Conservation (phyloP, 2,797 vertebrate genomes). For the Naso thynnoides region DNA sequence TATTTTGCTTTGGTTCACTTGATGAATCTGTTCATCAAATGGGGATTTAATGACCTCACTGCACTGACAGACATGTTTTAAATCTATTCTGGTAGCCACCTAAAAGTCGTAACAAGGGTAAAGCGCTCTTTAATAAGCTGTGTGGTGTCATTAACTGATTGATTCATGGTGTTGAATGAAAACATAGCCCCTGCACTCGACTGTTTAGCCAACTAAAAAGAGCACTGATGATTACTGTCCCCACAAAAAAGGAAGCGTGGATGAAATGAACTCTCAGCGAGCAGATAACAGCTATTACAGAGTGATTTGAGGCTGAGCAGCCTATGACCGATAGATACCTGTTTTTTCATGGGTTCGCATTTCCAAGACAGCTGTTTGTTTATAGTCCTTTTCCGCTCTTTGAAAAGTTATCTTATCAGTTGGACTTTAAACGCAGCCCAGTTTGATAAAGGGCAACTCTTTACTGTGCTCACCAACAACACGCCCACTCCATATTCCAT, state of each 20-base stretch:
- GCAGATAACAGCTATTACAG: slow-evolving; percentile 14
- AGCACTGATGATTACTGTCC: slow-evolving; percentile 19
- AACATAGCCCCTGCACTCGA: slow-evolving; percentile 50
- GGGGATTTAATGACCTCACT: slow-evolving; percentile 21
- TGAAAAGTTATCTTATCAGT: slow-evolving; percentile 74
- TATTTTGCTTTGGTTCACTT: slow-evolving; percentile 11
- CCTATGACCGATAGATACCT: slow-evolving; percentile 11
- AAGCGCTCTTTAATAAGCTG: slow-evolving; percentile 34
- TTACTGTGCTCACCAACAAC: slow-evolving; percentile 39
- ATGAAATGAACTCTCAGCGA: slow-evolving; percentile 19
- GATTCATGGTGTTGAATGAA: slow-evolving; percentile 62
- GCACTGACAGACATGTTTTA: slow-evolving; percentile 12
- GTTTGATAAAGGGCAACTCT: slow-evolving; percentile 66
- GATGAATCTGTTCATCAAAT: slow-evolving; percentile 18
- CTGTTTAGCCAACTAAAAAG: slow-evolving; percentile 36
- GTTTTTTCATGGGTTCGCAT: slow-evolving; percentile 25
- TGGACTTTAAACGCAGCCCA: slow-evolving; percentile 72
- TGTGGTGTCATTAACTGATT: slow-evolving; percentile 45
- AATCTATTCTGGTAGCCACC: slow-evolving; percentile 24
- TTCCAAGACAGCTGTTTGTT: slow-evolving; percentile 64
- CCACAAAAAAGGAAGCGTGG: slow-evolving; percentile 10
- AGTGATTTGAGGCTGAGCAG: not conserved
- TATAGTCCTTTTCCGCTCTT: slow-evolving; percentile 54
- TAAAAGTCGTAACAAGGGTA: slow-evolving; percentile 6
- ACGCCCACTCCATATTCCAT: slow-evolving; percentile 43